phyloP scores from a whole-genome alignment of 2,888 invertebrate species.

The Harpalus rubripes region DNA sequence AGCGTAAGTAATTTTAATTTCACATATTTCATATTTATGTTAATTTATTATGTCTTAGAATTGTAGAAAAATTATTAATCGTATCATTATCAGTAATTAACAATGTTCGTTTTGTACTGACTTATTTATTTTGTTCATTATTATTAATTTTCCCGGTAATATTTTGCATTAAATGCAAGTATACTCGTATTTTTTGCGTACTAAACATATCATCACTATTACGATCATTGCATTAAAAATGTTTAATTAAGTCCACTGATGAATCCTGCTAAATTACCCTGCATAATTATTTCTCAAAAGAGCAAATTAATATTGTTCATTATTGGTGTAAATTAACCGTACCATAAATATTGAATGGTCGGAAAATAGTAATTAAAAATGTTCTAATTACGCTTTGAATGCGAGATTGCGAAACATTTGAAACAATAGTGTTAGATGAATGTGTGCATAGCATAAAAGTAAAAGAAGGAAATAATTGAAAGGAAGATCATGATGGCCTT shows the following conservation, averaged over 20 bases:
- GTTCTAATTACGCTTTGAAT: constrained; percentile 50
- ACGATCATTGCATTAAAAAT: not conserved
- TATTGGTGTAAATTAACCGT: constrained; percentile 46
- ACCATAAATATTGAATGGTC: constrained; percentile 19
- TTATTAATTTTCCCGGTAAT: constrained; percentile 12
- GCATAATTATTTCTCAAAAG: constrained; percentile 35
- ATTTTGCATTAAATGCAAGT: not conserved
- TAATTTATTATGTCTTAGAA: not conserved
- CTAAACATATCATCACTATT: not conserved
- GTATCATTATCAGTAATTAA: constrained; percentile 26
- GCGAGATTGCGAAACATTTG: constrained; percentile 32
- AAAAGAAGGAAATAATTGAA: constrained; percentile 57
- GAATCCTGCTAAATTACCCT: constrained; percentile 22
- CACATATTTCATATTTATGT: constrained; percentile 5
- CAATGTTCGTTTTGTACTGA: not conserved
- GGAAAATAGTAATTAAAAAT: constrained; percentile 50
- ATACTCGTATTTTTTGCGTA: not conserved
- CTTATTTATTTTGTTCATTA: constrained; percentile 21
- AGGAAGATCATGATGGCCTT: constrained; percentile 53
- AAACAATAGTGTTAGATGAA: constrained; percentile 39
- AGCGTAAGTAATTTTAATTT: constrained; percentile 8
- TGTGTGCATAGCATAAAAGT: constrained; percentile 40
- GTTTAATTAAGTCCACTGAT: constrained; percentile 19
- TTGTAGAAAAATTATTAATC: not conserved
- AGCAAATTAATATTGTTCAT: constrained; percentile 47